These are phyloP conservation scores for Meganola albula DNA, from an alignment of 2,888 invertebrate species.

Conservation along the genomic window DNA sequence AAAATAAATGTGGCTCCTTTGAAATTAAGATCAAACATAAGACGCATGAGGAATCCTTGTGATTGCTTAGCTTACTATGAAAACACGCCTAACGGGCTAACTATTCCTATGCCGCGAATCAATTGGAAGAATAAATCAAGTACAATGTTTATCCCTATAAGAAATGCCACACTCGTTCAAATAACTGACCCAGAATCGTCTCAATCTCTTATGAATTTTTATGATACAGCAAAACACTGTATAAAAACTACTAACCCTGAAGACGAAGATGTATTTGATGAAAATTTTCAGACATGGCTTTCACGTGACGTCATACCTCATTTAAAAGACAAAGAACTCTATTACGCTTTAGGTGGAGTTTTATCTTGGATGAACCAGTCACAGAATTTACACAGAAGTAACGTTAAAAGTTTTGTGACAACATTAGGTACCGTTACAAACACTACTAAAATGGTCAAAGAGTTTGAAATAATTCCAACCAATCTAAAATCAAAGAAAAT, in stretches of 20 bases:
- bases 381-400: background rate
- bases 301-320: constrained; percentile 66
- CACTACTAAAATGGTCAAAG: background rate
- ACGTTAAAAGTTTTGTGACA: background rate
- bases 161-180: constrained; percentile 42
- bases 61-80: constrained; percentile 47
- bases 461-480: constrained; percentile 16
- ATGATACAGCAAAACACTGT: constrained; percentile 73
- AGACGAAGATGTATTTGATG: constrained; percentile 63
- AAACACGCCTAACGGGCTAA: constrained; percentile 37
- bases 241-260: constrained; percentile 49
- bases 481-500: constrained; percentile 41
- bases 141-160: constrained; percentile 80
- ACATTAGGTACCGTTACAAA: background rate
- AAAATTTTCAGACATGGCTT: constrained; percentile 76
- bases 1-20: constrained; percentile 37
- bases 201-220: constrained; percentile 75
- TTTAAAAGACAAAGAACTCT: constrained; percentile 79
- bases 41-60: constrained; percentile 40
- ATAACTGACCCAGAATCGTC: constrained; percentile 40
- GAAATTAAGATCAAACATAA: constrained; percentile 19
- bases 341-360: constrained; percentile 74
- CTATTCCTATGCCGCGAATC: constrained; percentile 77
- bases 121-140: constrained; percentile 72
- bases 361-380: constrained; percentile 50